Evolutionary conservation across 2,113 vertebrate genomes (phyloP).

Genomic region (Triplophysa dalaica): DNA sequence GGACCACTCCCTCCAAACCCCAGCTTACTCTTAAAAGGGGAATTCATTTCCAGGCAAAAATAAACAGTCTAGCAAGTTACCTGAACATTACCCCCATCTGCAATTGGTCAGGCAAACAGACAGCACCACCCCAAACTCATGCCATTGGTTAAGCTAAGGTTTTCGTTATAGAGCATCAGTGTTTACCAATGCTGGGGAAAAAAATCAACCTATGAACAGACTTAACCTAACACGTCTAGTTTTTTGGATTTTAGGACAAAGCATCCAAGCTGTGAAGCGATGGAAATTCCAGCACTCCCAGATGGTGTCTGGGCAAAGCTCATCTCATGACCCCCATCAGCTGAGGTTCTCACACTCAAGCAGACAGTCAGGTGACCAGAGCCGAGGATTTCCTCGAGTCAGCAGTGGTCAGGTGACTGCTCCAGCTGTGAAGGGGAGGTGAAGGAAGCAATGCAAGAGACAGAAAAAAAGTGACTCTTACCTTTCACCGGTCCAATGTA

Average conservation of each 20-base stretch:
- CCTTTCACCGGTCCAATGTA: constrained; percentile 99
- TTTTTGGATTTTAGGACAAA: background rate
- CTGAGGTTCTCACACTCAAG: constrained; percentile 13
- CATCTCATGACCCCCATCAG: constrained; percentile 34
- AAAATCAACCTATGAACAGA: too few relatives aligned
- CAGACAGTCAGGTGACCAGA: constrained; percentile 40
- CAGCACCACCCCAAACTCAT: too few relatives aligned
- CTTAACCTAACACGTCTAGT: background rate
- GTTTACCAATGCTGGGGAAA: too few relatives aligned
- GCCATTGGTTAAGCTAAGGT: too few relatives aligned
- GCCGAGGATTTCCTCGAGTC: background rate
- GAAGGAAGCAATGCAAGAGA: constrained; percentile 66
- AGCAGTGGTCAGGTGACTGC: constrained; percentile 27
- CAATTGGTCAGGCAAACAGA: too few relatives aligned
- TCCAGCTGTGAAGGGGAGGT: constrained; percentile 20
- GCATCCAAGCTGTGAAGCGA: background rate
- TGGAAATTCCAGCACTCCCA: background rate
- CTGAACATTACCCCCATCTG: too few relatives aligned
- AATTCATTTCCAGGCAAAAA: too few relatives aligned
- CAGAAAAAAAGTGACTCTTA: constrained; percentile 79
- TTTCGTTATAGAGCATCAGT: too few relatives aligned
- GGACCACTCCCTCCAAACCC: too few relatives aligned
- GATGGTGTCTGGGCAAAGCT: background rate
- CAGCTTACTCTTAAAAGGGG: too few relatives aligned
- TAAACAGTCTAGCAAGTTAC: too few relatives aligned